Percentiles rank a stretch among this genome's conserved stretches.
Evolutionary conservation across 2,888 invertebrate genomes (phyloP).

Genomic region (Terebella lapidaria): DNA sequence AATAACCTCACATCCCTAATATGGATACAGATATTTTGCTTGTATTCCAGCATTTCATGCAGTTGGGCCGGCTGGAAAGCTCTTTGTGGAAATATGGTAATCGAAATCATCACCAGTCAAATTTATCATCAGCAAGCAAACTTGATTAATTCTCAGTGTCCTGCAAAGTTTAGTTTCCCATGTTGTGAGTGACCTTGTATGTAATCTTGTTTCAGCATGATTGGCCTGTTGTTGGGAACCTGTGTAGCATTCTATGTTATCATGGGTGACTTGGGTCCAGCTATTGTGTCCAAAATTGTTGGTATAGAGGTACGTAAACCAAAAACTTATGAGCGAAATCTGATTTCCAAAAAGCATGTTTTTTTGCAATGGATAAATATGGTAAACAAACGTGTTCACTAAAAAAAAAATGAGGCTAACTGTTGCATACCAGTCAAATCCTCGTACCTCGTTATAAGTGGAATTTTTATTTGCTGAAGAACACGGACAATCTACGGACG

Average conservation of each 20-base stretch:
- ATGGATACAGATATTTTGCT: no score
- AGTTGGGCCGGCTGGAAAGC: slow-evolving; percentile 85
- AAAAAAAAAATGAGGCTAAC: background rate
- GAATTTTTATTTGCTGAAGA: slow-evolving; percentile 30
- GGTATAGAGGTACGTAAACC: slow-evolving; percentile 60
- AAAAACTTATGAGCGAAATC: background rate
- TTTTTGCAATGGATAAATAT: background rate
- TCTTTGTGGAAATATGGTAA: slow-evolving; percentile 75
- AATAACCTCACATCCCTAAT: background rate
- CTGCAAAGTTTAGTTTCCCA: background rate
- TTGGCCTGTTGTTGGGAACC: slow-evolving; percentile 89
- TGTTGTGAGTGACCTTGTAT: background rate
- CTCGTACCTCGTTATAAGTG: background rate
- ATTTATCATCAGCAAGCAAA: background rate
- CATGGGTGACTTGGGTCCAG: slow-evolving; percentile 94
- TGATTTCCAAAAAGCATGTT: background rate
- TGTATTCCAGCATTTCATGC: slow-evolving; percentile 79
- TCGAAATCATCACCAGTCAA: slow-evolving; percentile 9
- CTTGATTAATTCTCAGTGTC: background rate
- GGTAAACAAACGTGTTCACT: background rate
- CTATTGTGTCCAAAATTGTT: slow-evolving; percentile 76
- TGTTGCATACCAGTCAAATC: background rate
- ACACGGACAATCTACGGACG: slow-evolving; percentile 37
- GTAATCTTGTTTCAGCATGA: slow-evolving; percentile 62
- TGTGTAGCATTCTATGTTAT: slow-evolving; percentile 95